A percentile compares a stretch with the other conserved stretches of the same genome.
These are phyloP conservation scores for Diplazon laetatorius DNA, from an alignment of 2,888 invertebrate genomes.

Conservation along the genomic window DNA sequence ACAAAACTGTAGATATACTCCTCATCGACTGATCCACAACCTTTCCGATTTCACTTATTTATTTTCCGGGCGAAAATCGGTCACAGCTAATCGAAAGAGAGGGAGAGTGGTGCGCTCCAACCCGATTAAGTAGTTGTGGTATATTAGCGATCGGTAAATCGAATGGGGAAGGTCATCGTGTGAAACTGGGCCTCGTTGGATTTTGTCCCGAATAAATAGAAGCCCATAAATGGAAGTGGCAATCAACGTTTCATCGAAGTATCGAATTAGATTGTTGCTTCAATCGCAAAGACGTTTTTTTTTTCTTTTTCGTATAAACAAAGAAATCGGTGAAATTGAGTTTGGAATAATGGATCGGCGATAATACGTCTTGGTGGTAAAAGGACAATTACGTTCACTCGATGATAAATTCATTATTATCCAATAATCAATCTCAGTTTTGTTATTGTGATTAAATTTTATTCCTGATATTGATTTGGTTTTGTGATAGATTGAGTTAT, in stretches of 20 bases:
- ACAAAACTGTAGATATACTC: constrained; percentile 49
- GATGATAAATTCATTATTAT: no score
- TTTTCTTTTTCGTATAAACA: no score
- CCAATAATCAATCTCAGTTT: no score
- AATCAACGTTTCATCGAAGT: constrained; percentile 15
- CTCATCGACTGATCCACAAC: constrained; percentile 34
- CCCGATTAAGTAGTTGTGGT: constrained; percentile 56
- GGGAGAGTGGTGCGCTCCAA: background rate
- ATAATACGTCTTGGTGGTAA: no score
- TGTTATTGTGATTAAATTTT: no score
- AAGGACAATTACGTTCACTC: no score
- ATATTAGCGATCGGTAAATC: constrained; percentile 53
- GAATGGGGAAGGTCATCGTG: constrained; percentile 51
- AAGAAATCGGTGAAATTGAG: constrained; percentile 3
- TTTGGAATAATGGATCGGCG: constrained; percentile 6
- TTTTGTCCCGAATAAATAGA: constrained; percentile 5
- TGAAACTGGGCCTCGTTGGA: constrained; percentile 52
- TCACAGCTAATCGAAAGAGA: constrained; percentile 51
- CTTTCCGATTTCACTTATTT: constrained; percentile 45
- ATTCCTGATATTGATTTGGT: no score
- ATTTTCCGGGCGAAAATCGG: constrained; percentile 37
- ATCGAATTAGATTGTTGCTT: background rate
- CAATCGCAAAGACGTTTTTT: no score
- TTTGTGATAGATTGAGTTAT: no score
- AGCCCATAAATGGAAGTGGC: constrained; percentile 9